Evolutionary conservation across 2,888 invertebrate genomes (phyloP), one percentile per base, ranked within the genome.

Genomic region (Lasioglossum leucozonium): DNA sequence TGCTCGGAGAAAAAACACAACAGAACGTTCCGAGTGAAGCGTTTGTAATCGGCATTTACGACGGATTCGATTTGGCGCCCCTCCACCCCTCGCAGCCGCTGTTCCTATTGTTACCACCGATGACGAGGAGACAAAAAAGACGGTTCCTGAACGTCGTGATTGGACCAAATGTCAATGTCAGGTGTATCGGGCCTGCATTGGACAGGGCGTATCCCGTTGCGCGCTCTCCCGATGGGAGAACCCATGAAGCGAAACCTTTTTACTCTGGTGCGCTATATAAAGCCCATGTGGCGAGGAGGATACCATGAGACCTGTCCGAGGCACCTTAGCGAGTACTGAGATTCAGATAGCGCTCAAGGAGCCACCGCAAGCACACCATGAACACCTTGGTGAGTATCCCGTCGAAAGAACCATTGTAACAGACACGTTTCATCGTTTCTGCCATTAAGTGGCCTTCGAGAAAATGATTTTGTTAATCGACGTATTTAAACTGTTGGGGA

Each of bases 271-370:
- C 84, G 81, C 84, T 93, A 93, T 93, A 93, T 93, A 93, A 92
- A 91, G 91, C 76, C 84, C 75, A 55, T 85, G 37, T 62, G 83
- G 69, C 69, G 44, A 58, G 79, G 81, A 77, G 80, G 81, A 88
- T 86, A 86, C 82, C 77, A 87, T 88, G 80, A 88, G 90, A 90
- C 77, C 84, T 76, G 81, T 80, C 72, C 89, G 87, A 88, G 89
- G 92, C 90, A 90, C 91, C 92, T 91, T 89, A 85, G 91, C 93
- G 93, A 93, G 91, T 93, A 91, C 93, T 93, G 93, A 88, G 82
- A 81, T 84, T 78, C 89, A 89, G 89, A 89, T 89, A 93, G 93
- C 93, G 93, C 89, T 83, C 72, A 84, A 90, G 91, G 88, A 92
- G 89, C 51, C 51, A 86, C 72, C 40, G 58, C 67, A 71, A 51